Evolutionary conservation across 2,797 vertebrate species (phyloP).

Genomic region (Pseudochirops cupreus): DNA sequence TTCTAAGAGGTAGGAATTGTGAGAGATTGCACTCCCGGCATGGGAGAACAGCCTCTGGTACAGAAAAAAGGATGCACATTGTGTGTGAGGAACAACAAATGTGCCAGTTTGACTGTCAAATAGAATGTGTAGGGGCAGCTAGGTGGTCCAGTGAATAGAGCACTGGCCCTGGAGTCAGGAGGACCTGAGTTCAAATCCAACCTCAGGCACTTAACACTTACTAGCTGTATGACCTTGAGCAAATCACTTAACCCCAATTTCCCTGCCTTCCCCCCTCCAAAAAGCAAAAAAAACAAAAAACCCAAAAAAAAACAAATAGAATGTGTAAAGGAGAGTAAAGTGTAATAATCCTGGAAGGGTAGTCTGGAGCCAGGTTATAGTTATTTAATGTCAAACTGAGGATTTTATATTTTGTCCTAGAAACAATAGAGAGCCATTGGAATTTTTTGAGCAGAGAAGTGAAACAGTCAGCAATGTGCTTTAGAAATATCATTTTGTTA

Average conservation of each 20-base stretch:
- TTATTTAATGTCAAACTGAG: background rate
- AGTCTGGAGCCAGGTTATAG: background rate
- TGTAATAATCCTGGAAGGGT: background rate
- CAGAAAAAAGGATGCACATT: background rate
- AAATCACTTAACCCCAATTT: too few relatives aligned
- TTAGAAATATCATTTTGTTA: background rate
- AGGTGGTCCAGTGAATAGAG: too few relatives aligned
- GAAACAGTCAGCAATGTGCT: background rate
- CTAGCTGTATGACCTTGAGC: too few relatives aligned
- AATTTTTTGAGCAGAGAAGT: background rate
- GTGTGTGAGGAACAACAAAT: background rate
- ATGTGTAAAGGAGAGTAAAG: background rate
- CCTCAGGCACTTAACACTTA: too few relatives aligned
- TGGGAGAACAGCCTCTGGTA: background rate
- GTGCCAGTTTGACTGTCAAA: background rate
- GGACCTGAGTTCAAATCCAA: too few relatives aligned
- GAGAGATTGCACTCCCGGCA: background rate
- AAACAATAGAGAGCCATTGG: background rate
- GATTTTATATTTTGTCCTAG: background rate
- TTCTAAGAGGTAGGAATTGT: background rate
- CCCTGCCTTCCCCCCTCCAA: too few relatives aligned
- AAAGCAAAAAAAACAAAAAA: too few relatives aligned
- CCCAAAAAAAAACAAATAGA: background rate
- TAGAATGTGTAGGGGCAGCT: background rate
- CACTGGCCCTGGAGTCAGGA: too few relatives aligned